Evolutionary conservation across 1,140 invertebrate species (phyloP).

Genomic region (Formica exsecta): DNA sequence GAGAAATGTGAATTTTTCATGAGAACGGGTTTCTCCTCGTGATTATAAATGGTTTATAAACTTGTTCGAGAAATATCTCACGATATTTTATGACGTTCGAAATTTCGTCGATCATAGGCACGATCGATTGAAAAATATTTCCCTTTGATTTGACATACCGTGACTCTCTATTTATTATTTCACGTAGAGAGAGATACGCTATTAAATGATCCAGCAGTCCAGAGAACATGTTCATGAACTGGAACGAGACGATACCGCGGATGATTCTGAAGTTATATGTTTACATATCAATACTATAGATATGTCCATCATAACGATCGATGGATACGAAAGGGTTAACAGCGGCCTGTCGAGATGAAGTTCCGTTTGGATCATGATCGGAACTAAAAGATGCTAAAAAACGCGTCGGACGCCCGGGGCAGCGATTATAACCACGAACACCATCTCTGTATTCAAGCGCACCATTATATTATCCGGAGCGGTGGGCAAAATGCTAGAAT

Average conservation of each 20-base stretch:
- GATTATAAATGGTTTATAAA: conserved; percentile 26
- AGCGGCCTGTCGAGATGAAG: conserved; percentile 11
- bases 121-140: too few species aligned
- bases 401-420: conserved; percentile 64
- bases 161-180: conserved; percentile 45
- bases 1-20: conserved; percentile 18
- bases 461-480: conserved; percentile 75
- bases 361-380: conserved; percentile 38
- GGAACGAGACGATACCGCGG: conserved; percentile 29
- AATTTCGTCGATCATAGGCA: neutral
- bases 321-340: conserved; percentile 29
- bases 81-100: neutral
- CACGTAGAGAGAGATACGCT: conserved; percentile 4
- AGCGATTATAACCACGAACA: conserved; percentile 73
- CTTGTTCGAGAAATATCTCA: neutral
- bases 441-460: conserved; percentile 70
- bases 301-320: conserved; percentile 40
- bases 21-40: neutral
- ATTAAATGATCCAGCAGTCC: conserved; percentile 27
- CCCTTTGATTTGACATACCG: neutral
- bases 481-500: conserved; percentile 73
- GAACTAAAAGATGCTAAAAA: conserved; percentile 56
- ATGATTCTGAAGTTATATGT: conserved; percentile 18
- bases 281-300: conserved; percentile 41
- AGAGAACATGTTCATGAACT: conserved; percentile 22